A percentile compares a stretch with the other conserved stretches of the same genome.
These are phyloP conservation scores for Melanotaenia parkinsoni DNA, from an alignment of 2,797 vertebrate species.

Conservation along the genomic window DNA sequence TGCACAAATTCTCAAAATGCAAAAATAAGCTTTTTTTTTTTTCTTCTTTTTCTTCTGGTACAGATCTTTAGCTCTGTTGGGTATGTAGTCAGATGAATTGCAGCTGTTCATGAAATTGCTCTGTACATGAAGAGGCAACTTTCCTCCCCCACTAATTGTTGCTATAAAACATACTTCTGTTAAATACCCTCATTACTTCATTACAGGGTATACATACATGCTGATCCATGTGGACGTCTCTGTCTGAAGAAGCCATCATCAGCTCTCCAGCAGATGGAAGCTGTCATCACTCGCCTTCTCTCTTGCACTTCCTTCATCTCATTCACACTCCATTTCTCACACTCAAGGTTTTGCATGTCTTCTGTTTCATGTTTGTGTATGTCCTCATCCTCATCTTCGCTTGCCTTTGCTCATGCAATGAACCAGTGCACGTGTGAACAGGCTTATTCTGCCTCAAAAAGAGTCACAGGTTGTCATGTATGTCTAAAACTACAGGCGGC, in stretches of 20 bases:
- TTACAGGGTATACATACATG: slow-evolving; percentile 55
- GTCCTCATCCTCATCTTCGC: neutral
- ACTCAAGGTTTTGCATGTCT: slow-evolving; percentile 43
- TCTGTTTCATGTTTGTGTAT: slow-evolving; percentile 28
- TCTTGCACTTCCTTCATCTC: slow-evolving; percentile 52
- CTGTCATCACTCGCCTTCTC: slow-evolving; percentile 50
- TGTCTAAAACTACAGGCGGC: slow-evolving; percentile 60
- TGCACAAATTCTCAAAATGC: neutral
- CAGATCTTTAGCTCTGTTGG: slow-evolving; percentile 11
- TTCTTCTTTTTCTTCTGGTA: slow-evolving; percentile 2
- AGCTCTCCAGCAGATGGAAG: slow-evolving; percentile 69
- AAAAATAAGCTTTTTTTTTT: neutral
- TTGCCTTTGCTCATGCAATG: slow-evolving; percentile 19
- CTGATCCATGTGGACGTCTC: slow-evolving; percentile 61
- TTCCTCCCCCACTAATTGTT: slow-evolving; percentile 63
- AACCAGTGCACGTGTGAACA: slow-evolving; percentile 18
- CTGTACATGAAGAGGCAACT: slow-evolving; percentile 55
- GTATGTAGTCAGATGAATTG: slow-evolving; percentile 48
- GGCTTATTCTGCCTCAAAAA: slow-evolving; percentile 48
- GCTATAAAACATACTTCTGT: slow-evolving; percentile 62
- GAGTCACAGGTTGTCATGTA: slow-evolving; percentile 67
- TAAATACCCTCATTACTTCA: slow-evolving; percentile 69
- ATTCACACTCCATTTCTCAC: slow-evolving; percentile 48
- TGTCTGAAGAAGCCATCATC: slow-evolving; percentile 49
- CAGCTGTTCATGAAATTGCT: slow-evolving; percentile 61